phyloP scores from a whole-genome alignment of 2,113 vertebrate species.

The Siphamia tubifer region DNA sequence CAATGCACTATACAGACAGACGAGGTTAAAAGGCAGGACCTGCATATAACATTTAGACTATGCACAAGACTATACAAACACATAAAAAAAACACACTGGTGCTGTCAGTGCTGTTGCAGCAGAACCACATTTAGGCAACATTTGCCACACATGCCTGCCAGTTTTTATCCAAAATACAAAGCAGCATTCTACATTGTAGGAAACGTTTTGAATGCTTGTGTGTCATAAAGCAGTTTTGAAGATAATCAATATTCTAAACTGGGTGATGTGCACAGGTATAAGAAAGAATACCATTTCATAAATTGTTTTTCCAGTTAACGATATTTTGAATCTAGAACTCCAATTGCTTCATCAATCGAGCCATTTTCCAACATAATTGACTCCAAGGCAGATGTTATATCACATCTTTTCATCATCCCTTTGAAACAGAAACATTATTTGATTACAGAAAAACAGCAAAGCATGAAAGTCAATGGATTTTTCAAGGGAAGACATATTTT shows the following conservation, averaged over 20 bases:
- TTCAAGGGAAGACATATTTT: conserved; percentile 46
- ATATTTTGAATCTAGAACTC: neutral
- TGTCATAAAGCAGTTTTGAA: neutral
- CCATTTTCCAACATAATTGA: conserved; percentile 10
- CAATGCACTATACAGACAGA: too few species aligned
- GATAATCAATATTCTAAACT: neutral
- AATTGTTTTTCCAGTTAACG: neutral
- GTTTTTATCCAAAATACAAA: neutral
- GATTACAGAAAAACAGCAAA: conserved; percentile 38
- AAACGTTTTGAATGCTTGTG: too few species aligned
- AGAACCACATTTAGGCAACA: too few species aligned
- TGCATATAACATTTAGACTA: too few species aligned
- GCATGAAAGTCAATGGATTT: conserved; percentile 45
- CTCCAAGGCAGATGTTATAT: neutral
- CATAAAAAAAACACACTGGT: too few species aligned
- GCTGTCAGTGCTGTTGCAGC: too few species aligned
- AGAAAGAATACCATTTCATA: neutral
- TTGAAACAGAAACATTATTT: conserved; percentile 24
- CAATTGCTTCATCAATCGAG: conserved; percentile 4
- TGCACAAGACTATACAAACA: too few species aligned
- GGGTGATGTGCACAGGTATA: neutral
- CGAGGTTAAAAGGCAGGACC: too few species aligned
- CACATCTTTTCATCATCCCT: neutral
- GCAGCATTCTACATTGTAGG: neutral
- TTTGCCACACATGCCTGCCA: too few species aligned